A percentile compares a stretch with the other conserved stretches of the same genome.
Conservation (phyloP, 2,888 invertebrate genomes). For the Hermaeophaga mercurialis region DNA sequence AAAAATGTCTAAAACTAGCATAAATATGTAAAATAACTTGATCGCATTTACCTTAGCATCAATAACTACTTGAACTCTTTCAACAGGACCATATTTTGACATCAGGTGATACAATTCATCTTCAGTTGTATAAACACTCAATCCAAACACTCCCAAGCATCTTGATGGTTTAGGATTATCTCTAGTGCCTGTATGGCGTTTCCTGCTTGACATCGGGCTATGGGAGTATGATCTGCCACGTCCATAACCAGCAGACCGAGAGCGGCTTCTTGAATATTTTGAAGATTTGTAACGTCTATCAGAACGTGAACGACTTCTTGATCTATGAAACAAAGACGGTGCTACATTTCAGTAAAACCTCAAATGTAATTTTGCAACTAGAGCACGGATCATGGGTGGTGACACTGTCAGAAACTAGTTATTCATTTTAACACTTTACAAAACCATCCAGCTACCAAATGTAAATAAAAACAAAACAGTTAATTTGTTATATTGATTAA, state of each 20-base stretch:
- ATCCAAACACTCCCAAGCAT: slow-evolving; percentile 93
- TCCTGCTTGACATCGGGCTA: slow-evolving; percentile 82
- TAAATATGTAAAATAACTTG: too few relatives aligned
- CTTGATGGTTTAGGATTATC: slow-evolving; percentile 87
- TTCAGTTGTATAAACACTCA: slow-evolving; percentile 92
- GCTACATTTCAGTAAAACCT: too few relatives aligned
- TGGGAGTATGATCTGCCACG: slow-evolving; percentile 66
- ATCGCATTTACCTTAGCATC: slow-evolving; percentile 92
- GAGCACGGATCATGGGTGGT: too few relatives aligned
- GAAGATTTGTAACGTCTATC: slow-evolving; percentile 60
- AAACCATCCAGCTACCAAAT: too few relatives aligned
- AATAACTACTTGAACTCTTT: slow-evolving; percentile 91
- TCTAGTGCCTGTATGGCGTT: slow-evolving; percentile 78
- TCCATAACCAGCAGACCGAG: slow-evolving; percentile 62
- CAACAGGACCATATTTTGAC: slow-evolving; percentile 88
- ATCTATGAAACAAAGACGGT: slow-evolving; percentile 48
- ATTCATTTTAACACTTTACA: too few relatives aligned
- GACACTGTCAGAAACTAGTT: too few relatives aligned
- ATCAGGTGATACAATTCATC: slow-evolving; percentile 91
- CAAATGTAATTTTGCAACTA: too few relatives aligned
- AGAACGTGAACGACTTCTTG: slow-evolving; percentile 68
- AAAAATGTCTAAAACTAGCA: too few relatives aligned
- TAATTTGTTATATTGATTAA: too few relatives aligned
- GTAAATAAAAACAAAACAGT: too few relatives aligned
- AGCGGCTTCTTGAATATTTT: slow-evolving; percentile 69